A percentile compares a stretch with the other conserved stretches of the same genome.
phyloP scores from a whole-genome alignment of 1,140 invertebrate genomes.

The Ptiloglossa arizonensis region DNA sequence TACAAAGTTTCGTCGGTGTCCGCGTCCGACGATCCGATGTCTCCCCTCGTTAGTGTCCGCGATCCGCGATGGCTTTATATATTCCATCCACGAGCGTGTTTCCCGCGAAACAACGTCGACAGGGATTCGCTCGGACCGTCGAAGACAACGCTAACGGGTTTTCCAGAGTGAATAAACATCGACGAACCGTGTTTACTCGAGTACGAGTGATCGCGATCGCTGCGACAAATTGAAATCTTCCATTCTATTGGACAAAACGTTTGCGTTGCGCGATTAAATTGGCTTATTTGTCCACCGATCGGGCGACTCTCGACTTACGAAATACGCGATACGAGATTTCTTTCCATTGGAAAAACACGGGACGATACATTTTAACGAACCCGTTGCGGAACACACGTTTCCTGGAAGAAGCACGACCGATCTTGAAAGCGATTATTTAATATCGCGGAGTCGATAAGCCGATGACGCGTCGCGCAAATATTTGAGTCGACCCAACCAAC shows the following conservation, averaged over 20 bases:
- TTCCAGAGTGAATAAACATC: background rate
- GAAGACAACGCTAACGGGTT: background rate
- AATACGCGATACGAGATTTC: too few species aligned
- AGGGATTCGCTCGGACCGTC: background rate
- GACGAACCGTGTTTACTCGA: background rate
- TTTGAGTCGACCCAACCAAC: constrained; percentile 55
- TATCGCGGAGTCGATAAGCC: constrained; percentile 55
- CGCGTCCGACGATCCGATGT: too few species aligned
- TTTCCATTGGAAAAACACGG: too few species aligned
- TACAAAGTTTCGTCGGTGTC: too few species aligned
- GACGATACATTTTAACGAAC: too few species aligned
- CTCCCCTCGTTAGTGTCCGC: too few species aligned
- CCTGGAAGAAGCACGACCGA: background rate
- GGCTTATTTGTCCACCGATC: too few species aligned
- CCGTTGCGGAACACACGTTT: background rate
- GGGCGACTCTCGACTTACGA: too few species aligned
- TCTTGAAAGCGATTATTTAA: background rate
- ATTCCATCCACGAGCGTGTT: background rate
- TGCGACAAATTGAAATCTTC: background rate
- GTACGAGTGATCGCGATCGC: background rate
- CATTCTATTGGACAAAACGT: too few species aligned
- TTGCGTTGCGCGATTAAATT: too few species aligned
- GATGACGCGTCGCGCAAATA: constrained; percentile 71
- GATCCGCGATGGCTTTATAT: too few species aligned
- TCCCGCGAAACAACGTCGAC: too few species aligned